phyloP scores from a whole-genome alignment of 2,113 vertebrate species.

The Archilochus colubris region DNA sequence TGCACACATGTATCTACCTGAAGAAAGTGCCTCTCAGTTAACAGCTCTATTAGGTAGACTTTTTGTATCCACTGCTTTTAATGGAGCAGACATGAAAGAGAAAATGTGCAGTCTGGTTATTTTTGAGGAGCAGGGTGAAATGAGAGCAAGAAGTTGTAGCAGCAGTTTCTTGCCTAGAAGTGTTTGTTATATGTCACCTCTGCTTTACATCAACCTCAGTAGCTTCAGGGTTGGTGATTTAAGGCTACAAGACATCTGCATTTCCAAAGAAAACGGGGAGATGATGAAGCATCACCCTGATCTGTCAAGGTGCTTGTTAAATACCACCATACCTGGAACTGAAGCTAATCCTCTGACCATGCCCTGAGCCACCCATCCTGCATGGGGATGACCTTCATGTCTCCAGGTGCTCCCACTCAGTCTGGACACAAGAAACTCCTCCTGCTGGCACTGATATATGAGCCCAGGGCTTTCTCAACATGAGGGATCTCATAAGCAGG shows the following conservation, averaged over 20 bases:
- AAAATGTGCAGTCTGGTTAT: neutral
- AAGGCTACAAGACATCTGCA: neutral
- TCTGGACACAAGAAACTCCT: neutral
- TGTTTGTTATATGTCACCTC: neutral
- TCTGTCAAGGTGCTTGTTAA: neutral
- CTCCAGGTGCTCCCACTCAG: neutral
- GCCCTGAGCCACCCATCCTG: neutral
- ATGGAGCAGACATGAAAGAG: neutral
- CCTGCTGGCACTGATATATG: neutral
- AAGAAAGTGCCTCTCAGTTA: neutral
- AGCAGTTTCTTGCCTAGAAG: neutral
- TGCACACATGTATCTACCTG: neutral
- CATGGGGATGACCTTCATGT: neutral
- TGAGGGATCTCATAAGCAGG: neutral
- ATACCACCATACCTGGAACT: fast-evolving
- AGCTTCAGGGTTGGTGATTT: neutral
- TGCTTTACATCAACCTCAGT: neutral
- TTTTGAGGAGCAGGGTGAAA: neutral
- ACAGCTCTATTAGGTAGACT: neutral
- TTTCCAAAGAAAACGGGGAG: neutral
- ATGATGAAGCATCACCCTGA: fast-evolving
- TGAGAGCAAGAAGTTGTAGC: neutral
- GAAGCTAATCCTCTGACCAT: neutral
- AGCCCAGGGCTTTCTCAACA: neutral
- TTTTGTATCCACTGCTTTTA: neutral